Conservation (phyloP, 2,113 vertebrate species). For the Climacteris rufus region DNA sequence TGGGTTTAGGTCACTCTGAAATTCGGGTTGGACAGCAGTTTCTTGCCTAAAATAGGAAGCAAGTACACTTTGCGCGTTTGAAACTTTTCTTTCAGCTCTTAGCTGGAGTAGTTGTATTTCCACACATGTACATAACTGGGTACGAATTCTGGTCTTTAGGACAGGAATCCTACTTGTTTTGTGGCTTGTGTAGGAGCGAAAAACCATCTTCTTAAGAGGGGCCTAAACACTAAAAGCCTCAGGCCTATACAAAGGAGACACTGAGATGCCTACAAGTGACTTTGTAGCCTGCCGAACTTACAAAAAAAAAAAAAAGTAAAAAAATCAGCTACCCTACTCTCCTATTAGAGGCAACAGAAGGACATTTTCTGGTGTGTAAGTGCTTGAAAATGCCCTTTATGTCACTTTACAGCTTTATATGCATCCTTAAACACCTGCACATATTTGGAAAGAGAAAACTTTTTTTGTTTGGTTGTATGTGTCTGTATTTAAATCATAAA, state of each 20-base stretch:
- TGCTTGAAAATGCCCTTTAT: neutral
- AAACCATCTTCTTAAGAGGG: neutral
- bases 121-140: accelerated
- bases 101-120: neutral
- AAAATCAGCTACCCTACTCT: accelerated
- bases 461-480: neutral
- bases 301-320: neutral
- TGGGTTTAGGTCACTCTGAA: neutral
- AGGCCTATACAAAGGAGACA: neutral
- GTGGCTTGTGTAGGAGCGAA: neutral
- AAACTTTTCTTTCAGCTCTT: neutral
- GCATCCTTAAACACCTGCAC: neutral
- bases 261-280: neutral
- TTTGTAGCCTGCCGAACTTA: neutral
- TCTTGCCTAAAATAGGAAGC: neutral
- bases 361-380: neutral
- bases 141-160: neutral
- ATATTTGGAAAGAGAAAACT: neutral
- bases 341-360: neutral
- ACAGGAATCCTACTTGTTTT: neutral
- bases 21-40: neutral
- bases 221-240: neutral
- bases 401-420: neutral
- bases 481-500: neutral
- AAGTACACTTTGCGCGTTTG: accelerated